Evolutionary conservation across 2,113 vertebrate species (phyloP).

Genomic region (Panthera tigris): DNA sequence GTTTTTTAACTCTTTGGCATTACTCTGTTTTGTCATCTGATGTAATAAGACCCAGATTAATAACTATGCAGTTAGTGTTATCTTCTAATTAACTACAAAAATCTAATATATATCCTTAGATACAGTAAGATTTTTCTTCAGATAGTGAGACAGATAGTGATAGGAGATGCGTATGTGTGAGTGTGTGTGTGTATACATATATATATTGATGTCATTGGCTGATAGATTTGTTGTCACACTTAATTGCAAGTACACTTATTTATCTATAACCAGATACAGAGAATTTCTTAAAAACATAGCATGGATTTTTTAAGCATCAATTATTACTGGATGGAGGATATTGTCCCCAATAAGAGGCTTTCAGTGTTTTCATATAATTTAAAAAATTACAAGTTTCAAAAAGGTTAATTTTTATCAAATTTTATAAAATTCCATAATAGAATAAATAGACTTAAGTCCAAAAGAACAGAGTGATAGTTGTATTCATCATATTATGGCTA

Average conservation of each 20-base stretch:
- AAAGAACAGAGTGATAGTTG: neutral
- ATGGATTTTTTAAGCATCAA: neutral
- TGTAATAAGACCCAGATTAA: neutral
- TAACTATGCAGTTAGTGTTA: neutral
- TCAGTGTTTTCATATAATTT: neutral
- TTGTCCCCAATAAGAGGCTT: neutral
- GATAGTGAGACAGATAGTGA: neutral
- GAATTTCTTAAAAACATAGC: neutral
- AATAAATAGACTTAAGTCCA: neutral
- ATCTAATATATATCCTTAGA: neutral
- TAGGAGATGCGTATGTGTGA: no score
- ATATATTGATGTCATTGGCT: neutral
- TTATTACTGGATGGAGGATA: neutral
- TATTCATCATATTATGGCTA: neutral
- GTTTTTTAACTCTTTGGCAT: neutral
- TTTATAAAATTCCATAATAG: neutral
- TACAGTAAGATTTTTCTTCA: neutral
- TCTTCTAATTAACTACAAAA: neutral
- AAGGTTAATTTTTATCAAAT: neutral
- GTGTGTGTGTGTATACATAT: no score
- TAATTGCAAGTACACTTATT: neutral
- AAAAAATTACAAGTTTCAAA: neutral
- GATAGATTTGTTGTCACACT: neutral
- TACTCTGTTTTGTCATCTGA: neutral
- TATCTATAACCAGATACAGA: neutral